Evolutionary conservation across 2,113 vertebrate species (phyloP).

Genomic region (Aspidoscelis tigris): DNA sequence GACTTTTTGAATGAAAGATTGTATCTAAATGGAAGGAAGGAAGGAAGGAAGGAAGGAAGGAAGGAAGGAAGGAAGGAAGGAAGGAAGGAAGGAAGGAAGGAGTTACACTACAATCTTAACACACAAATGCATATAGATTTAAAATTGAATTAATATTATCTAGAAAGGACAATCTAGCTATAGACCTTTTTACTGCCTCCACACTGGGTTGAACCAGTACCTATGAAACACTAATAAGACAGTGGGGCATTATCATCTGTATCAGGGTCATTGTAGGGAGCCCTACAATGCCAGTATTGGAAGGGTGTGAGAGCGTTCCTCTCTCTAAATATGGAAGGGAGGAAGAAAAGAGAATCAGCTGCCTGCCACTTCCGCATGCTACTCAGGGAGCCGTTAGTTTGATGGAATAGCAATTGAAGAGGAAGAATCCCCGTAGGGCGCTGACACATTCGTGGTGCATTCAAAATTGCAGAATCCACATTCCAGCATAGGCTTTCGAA

Average conservation of each 20-base stretch:
- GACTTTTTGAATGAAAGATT: too few relatives aligned
- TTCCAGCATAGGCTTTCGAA: neutral
- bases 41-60: too few relatives aligned
- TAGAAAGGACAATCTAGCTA: neutral
- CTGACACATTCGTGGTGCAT: neutral
- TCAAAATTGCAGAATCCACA: neutral
- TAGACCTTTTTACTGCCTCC: neutral
- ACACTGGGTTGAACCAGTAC: neutral
- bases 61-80: too few relatives aligned
- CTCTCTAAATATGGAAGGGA: neutral
- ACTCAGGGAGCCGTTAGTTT: neutral
- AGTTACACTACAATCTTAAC: too few relatives aligned
- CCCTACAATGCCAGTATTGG: too few relatives aligned
- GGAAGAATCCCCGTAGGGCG: neutral
- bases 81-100: too few relatives aligned
- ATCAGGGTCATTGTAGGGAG: neutral
- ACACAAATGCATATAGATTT: too few relatives aligned
- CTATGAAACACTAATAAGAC: neutral
- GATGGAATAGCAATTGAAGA: conserved; percentile 9
- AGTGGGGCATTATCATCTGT: neutral
- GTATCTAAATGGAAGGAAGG: too few relatives aligned
- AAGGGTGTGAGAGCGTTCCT: too few relatives aligned
- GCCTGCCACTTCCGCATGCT: neutral
- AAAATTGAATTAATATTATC: too few relatives aligned
- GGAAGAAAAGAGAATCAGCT: neutral